phyloP scores from a whole-genome alignment of 2,888 invertebrate genomes.

The Melikaiella ostensackeni region DNA sequence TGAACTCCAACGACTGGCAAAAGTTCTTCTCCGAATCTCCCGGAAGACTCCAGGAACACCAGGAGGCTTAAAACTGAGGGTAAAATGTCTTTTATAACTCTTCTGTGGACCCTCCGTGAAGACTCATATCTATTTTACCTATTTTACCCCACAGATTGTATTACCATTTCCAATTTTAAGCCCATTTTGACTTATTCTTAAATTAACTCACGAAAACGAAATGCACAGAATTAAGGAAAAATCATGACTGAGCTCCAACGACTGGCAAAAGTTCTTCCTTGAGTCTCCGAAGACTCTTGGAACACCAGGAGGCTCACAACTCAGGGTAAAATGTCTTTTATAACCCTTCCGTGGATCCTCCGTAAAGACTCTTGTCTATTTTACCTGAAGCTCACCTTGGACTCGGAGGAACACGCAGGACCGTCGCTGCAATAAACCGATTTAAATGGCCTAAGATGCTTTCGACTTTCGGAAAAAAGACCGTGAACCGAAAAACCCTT shows the following conservation, averaged over 20 bases:
- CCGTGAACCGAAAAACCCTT: conserved; percentile 44
- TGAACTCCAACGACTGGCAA: conserved; percentile 21
- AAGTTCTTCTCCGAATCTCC: not conserved
- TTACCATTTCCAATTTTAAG: not conserved
- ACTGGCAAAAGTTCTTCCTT: conserved; percentile 20
- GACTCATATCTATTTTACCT: conserved; percentile 31
- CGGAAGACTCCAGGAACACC: not conserved
- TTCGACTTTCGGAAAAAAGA: conserved; percentile 47
- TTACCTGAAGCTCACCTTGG: conserved; percentile 46
- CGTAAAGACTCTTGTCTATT: conserved; percentile 34
- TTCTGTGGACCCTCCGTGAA: conserved; percentile 42
- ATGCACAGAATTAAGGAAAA: conserved; percentile 1
- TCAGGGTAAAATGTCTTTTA: conserved; percentile 44
- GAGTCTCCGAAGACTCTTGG: not conserved
- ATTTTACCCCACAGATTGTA: not conserved
- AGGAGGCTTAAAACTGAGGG: not conserved
- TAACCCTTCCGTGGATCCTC: conserved; percentile 48
- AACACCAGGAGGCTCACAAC: not conserved
- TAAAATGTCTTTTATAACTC: conserved; percentile 52
- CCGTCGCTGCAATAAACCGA: conserved; percentile 62
- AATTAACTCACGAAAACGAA: not conserved
- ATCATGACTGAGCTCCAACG: conserved; percentile 6
- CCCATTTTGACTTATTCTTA: no score
- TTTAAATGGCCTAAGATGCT: conserved; percentile 52
- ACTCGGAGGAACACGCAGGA: conserved; percentile 40